Conservation (phyloP, 2,113 vertebrate species). For the Xiphorhynchus elegans region DNA sequence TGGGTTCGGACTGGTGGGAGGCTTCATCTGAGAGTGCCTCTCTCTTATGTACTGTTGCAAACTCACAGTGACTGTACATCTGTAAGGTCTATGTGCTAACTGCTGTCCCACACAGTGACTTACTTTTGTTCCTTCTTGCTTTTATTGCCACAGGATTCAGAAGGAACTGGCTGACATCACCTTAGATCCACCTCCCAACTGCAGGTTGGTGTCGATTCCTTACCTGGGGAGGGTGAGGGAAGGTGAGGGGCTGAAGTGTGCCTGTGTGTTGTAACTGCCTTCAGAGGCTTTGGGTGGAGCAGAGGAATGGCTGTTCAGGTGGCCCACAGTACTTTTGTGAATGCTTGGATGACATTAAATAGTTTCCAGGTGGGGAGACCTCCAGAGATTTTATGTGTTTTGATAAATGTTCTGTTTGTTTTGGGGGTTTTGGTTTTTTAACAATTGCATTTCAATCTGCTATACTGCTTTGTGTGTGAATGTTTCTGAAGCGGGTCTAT, state of each 20-base stretch:
- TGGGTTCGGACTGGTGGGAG: background rate
- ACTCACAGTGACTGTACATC: background rate
- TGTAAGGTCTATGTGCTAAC: background rate
- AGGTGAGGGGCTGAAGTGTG: background rate
- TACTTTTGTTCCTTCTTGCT: constrained; percentile 42
- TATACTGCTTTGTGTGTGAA: background rate
- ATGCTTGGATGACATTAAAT: background rate
- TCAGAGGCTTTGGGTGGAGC: background rate
- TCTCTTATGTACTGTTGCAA: background rate
- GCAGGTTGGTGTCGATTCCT: constrained; percentile 80
- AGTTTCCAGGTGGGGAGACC: background rate
- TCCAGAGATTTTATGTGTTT: background rate
- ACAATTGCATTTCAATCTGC: background rate
- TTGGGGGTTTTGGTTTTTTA: background rate
- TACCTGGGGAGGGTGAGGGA: background rate
- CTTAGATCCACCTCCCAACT: constrained; percentile 95
- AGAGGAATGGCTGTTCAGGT: background rate
- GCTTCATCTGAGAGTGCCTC: background rate
- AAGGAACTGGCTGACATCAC: constrained; percentile 98
- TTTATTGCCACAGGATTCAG: constrained; percentile 86
- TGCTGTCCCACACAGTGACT: background rate
- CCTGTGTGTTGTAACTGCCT: background rate
- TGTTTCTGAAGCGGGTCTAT: background rate
- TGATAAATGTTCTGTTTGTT: background rate
- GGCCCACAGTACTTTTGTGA: background rate